phyloP scores from a whole-genome alignment of 2,113 vertebrate genomes.

The Phylloscopus whistleri region DNA sequence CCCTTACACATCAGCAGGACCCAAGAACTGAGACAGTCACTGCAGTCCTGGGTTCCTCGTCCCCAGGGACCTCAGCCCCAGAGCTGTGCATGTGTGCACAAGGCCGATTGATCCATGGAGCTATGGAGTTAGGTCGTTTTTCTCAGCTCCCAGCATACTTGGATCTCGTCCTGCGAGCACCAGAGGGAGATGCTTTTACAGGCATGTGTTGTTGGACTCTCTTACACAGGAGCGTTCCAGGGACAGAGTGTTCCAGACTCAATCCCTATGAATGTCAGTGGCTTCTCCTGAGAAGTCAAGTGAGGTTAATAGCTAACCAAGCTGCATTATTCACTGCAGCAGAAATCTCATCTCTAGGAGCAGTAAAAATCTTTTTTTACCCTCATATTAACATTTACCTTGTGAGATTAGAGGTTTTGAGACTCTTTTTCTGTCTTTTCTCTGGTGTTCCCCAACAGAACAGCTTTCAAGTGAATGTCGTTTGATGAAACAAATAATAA shows the following conservation, averaged over 20 bases:
- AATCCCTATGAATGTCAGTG: not conserved
- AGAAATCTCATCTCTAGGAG: not conserved
- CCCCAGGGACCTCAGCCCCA: not conserved
- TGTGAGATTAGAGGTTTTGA: not conserved
- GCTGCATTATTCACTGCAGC: not conserved
- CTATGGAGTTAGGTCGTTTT: rapidly evolving
- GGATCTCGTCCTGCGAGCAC: not conserved
- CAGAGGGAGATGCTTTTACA: not conserved
- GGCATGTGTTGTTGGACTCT: not conserved
- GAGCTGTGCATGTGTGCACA: not conserved
- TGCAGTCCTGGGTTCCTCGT: not conserved
- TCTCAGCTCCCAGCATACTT: not conserved
- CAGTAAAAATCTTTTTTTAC: not conserved
- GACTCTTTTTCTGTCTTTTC: not conserved
- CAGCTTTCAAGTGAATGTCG: not conserved
- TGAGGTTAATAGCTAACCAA: slow-evolving; percentile 23
- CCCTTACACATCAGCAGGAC: not conserved
- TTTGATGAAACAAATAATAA: not conserved
- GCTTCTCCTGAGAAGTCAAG: not conserved
- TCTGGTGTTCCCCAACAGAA: not conserved
- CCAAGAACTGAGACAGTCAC: not conserved
- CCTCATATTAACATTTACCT: not conserved
- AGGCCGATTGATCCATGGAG: not conserved
- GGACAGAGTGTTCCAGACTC: slow-evolving; percentile 4
- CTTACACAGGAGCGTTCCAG: not conserved